These are phyloP conservation scores for Ctenopoma kingsleyae DNA, from an alignment of 2,797 vertebrate species.

Conservation along the genomic window DNA sequence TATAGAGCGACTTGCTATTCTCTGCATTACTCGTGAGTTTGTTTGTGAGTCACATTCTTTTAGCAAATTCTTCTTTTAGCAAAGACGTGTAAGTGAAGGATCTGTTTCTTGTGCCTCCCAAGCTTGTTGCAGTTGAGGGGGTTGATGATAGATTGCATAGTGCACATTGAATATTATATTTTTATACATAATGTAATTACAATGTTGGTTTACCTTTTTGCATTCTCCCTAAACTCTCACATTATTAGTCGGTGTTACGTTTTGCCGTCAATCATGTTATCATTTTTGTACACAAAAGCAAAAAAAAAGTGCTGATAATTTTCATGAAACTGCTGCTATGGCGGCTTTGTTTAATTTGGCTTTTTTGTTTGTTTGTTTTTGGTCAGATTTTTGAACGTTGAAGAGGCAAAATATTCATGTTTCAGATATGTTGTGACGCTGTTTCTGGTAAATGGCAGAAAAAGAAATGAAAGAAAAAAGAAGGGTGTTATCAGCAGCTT, in stretches of 20 bases:
- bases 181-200: slow-evolving; percentile 81
- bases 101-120: slow-evolving; percentile 44
- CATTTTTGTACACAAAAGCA: slow-evolving; percentile 28
- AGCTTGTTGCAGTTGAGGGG: slow-evolving; percentile 51
- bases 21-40: slow-evolving; percentile 39
- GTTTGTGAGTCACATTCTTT: slow-evolving; percentile 31
- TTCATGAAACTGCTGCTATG: slow-evolving; percentile 55
- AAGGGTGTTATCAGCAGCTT: slow-evolving; percentile 26
- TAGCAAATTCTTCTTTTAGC: slow-evolving; percentile 8
- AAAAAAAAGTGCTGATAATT: slow-evolving; percentile 18
- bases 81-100: not conserved
- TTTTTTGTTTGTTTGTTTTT: not conserved
- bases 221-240: slow-evolving; percentile 38
- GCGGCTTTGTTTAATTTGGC: slow-evolving; percentile 7
- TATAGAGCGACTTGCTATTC: slow-evolving; percentile 36
- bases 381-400: not conserved
- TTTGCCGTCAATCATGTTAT: slow-evolving; percentile 43
- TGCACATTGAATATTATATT: slow-evolving; percentile 69
- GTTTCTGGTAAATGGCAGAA: slow-evolving; percentile 68
- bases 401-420: slow-evolving; percentile 29
- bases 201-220: slow-evolving; percentile 65
- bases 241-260: slow-evolving; percentile 7
- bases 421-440: slow-evolving; percentile 42
- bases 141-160: slow-evolving; percentile 42
- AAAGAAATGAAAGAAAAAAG: slow-evolving; percentile 28